phyloP scores from a whole-genome alignment of 2,888 invertebrate species.

The Melanotus villosus region DNA sequence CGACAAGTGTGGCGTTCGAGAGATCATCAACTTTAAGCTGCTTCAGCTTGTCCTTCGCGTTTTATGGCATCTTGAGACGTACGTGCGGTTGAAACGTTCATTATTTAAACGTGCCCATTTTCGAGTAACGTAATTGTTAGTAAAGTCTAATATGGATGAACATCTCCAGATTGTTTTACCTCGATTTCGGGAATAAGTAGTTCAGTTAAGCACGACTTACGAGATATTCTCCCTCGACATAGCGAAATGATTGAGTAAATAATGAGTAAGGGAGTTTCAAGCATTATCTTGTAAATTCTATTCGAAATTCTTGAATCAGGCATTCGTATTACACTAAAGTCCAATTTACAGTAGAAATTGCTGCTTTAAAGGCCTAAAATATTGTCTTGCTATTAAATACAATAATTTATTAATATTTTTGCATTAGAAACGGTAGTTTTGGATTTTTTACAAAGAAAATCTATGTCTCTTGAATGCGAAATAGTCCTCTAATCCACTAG shows the following conservation, averaged over 20 bases:
- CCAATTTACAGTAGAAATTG: no score
- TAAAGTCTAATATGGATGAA: conserved; percentile 8
- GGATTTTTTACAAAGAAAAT: no score
- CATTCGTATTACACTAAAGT: no score
- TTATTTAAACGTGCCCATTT: conserved; percentile 33
- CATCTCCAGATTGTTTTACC: conserved; percentile 12
- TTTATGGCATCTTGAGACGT: conserved; percentile 22
- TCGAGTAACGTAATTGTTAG: conserved; percentile 31
- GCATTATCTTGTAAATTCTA: neutral
- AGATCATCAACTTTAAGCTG: conserved; percentile 30
- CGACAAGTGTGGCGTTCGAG: conserved; percentile 35
- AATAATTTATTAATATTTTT: no score
- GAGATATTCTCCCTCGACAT: neutral
- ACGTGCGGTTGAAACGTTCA: conserved; percentile 20
- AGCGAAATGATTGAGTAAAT: conserved; percentile 4
- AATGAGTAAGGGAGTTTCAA: conserved; percentile 13
- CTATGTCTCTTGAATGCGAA: no score
- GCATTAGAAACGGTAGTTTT: no score
- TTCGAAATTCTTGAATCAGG: no score
- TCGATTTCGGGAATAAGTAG: conserved; percentile 9
- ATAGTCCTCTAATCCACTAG: no score
- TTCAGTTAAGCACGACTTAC: conserved; percentile 7
- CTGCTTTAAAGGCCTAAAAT: no score
- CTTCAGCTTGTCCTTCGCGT: conserved; percentile 22
- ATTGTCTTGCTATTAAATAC: no score